Conservation (phyloP, 1,140 invertebrate genomes). For the Mactra quadrangularis region DNA sequence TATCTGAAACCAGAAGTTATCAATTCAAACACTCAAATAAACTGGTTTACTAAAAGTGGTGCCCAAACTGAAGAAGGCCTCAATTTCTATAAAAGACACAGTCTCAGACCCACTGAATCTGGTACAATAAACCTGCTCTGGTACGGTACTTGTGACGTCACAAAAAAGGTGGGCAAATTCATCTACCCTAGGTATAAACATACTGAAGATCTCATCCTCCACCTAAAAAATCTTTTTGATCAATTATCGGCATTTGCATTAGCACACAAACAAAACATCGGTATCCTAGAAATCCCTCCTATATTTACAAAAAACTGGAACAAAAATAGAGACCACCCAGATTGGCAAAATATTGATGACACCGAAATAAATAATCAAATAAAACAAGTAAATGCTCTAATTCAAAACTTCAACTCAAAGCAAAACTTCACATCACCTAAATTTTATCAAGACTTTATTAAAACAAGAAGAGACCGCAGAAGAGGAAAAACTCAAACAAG, state of each 20-base stretch:
- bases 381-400: neutral
- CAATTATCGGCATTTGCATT: neutral
- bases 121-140: too few relatives aligned
- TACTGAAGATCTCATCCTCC: neutral
- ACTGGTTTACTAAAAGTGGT: too few relatives aligned
- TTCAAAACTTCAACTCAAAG: neutral
- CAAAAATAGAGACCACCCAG: neutral
- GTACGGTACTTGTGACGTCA: too few relatives aligned
- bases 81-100: too few relatives aligned
- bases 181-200: neutral
- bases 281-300: neutral
- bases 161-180: too few relatives aligned
- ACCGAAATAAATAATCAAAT: neutral
- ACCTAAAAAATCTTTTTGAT: neutral
- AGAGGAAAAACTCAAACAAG: neutral
- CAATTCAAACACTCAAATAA: too few relatives aligned
- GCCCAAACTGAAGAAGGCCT: too few relatives aligned
- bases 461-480: neutral
- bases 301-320: neutral
- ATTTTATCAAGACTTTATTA: neutral
- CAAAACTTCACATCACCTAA: neutral
- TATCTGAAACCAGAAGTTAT: too few relatives aligned
- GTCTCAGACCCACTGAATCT: too few relatives aligned
- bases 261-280: neutral
- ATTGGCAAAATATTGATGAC: neutral